Evolutionary conservation across 2,888 invertebrate species (phyloP).

Genomic region (Leptodirus hochenwartii): DNA sequence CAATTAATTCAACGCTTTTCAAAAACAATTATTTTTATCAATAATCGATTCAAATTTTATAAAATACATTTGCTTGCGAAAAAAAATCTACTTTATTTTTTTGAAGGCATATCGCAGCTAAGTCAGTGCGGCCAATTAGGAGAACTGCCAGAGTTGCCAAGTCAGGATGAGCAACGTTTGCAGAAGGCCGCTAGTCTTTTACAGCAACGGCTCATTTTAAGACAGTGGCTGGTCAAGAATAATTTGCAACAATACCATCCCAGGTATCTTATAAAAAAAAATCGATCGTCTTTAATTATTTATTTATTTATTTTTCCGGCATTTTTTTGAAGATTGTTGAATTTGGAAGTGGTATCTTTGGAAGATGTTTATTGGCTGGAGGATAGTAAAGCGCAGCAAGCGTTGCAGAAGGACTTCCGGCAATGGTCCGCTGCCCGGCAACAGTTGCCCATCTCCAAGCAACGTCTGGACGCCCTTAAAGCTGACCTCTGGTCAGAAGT

Average conservation of each 20-base stretch:
- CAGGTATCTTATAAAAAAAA: constrained; percentile 28
- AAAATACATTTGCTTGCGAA: too few relatives aligned
- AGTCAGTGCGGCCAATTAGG: constrained; percentile 66
- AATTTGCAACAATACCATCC: constrained; percentile 55
- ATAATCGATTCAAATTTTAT: too few relatives aligned
- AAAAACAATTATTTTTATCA: too few relatives aligned
- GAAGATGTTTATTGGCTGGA: constrained; percentile 86
- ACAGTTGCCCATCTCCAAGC: constrained; percentile 65
- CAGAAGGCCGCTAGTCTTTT: constrained; percentile 64
- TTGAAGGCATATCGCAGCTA: constrained; percentile 62
- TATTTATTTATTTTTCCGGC: constrained; percentile 1
- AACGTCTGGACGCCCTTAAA: constrained; percentile 58
- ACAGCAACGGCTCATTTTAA: constrained; percentile 66
- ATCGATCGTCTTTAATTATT: background rate
- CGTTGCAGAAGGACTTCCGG: constrained; percentile 56
- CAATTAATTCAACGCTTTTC: too few relatives aligned
- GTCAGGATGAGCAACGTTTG: constrained; percentile 65
- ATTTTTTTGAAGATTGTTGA: constrained; percentile 38
- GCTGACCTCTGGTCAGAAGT: constrained; percentile 73
- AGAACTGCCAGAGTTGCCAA: constrained; percentile 64
- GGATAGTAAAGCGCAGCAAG: constrained; percentile 57
- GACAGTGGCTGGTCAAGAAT: constrained; percentile 68
- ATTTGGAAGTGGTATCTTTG: constrained; percentile 66
- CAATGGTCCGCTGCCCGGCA: constrained; percentile 67
- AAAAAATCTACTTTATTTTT: constrained; percentile 9